phyloP scores from a whole-genome alignment of 2,888 invertebrate species.

The Psylliodes chrysocephalus region DNA sequence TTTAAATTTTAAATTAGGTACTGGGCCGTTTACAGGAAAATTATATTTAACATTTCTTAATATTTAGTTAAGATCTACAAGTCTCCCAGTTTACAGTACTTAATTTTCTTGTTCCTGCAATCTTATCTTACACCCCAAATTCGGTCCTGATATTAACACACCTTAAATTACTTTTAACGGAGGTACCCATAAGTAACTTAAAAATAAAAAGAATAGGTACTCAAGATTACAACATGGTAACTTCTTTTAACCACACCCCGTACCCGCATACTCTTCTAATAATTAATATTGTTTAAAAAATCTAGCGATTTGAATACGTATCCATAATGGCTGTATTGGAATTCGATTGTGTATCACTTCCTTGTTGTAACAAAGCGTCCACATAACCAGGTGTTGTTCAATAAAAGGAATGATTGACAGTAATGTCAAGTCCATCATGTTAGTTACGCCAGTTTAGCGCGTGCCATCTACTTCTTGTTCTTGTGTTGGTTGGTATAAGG shows the following conservation, averaged over 20 bases:
- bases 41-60: too few relatives aligned
- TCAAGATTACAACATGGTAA: background rate
- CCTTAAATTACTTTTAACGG: too few relatives aligned
- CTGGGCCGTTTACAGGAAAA: too few relatives aligned
- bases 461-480: conserved; percentile 36
- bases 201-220: background rate
- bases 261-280: conserved; percentile 10
- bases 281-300: conserved; percentile 16
- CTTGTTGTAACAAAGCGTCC: conserved; percentile 32
- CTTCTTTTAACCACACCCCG: conserved; percentile 1
- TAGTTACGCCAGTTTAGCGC: conserved; percentile 44
- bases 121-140: too few relatives aligned
- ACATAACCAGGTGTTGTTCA: conserved; percentile 39
- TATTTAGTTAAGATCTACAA: too few relatives aligned
- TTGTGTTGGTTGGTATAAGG: conserved; percentile 5
- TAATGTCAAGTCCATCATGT: conserved; percentile 48
- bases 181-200: too few relatives aligned
- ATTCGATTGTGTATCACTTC: conserved; percentile 34
- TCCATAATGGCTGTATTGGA: conserved; percentile 21
- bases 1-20: too few relatives aligned
- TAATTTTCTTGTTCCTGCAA: too few relatives aligned
- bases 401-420: conserved; percentile 45
- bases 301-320: conserved; percentile 11
- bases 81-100: too few relatives aligned
- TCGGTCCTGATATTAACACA: too few relatives aligned